Evolutionary conservation across 1,140 invertebrate species (phyloP), one percentile per base, ranked within the genome.

Genomic region (Cecropterus lyciades): DNA sequence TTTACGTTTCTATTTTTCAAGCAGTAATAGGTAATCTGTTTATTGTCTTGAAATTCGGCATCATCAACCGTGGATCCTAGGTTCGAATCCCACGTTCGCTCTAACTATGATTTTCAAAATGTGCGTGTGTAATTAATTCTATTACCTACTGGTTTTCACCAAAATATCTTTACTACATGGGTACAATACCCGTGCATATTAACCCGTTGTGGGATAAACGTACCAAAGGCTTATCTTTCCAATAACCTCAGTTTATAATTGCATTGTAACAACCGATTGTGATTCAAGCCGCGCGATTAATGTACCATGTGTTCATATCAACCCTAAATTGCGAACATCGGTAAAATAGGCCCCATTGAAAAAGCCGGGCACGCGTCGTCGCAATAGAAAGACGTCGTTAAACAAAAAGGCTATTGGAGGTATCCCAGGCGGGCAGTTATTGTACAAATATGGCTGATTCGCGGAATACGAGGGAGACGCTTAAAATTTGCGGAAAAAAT

Each of bases 371-470:
- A 87, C 82, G 79, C 75, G 77, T 76, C 66, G 66, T 72, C 65
- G 79, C 79, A 80, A 84, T 82, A 84, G 79, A 86, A 81, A 82
- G 73, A 82, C 74, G 81, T 87, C 82, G 80, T 89, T 89, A 86
- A 89, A 85, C 85, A 86, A 86, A 87, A 70, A 81, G 77, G 70
- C 73, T 73, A 84, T 85, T 86, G 64, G 63, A 55, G 51, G 67
- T 67, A 80, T 78, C 80, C 79, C 84, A 73, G 56, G 75, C 75
- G 82, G 79, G 77, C 80, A 83, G 79, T 85, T 85, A 82, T 87
- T 89, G 85, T 85, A 84, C 81, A 87, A 89, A 89, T 89, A 84
- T 85, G 73, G 81, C 87, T 80, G 87, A 87, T 87, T 87, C 82
- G 79, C 63, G 82, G 81, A 85, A 87, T 81, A 80, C 81, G 67